These are phyloP conservation scores for Hirtodrosophila duncani DNA, from an alignment of 2,888 invertebrate genomes.

Conservation along the genomic window DNA sequence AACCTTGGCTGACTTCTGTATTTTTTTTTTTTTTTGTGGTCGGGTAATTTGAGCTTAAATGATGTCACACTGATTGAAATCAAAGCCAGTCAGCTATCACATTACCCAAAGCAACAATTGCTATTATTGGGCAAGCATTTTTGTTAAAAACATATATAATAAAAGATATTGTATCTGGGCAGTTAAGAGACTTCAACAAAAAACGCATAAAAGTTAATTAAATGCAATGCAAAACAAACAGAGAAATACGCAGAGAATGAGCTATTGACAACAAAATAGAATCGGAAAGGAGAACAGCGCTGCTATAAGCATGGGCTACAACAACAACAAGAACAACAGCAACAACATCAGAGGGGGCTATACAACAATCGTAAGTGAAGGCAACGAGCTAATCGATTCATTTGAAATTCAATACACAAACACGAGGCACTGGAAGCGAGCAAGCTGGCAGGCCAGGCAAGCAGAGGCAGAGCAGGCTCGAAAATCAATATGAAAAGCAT, in stretches of 20 bases:
- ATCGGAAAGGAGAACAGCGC: slow-evolving; percentile 32
- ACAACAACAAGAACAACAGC: slow-evolving; percentile 34
- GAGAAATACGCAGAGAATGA: neutral
- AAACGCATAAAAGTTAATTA: slow-evolving; percentile 72
- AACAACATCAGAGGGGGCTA: slow-evolving; percentile 23
- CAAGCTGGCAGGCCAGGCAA: slow-evolving; percentile 5
- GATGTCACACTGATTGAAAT: slow-evolving; percentile 55
- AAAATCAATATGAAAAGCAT: slow-evolving; percentile 72
- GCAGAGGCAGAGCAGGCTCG: slow-evolving; percentile 24
- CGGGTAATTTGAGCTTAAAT: slow-evolving; percentile 35
- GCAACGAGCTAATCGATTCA: slow-evolving; percentile 69
- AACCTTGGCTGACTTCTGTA: no score
- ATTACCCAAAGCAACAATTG: slow-evolving; percentile 38
- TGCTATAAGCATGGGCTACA: slow-evolving; percentile 30
- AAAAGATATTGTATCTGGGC: slow-evolving; percentile 48
- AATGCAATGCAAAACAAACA: slow-evolving; percentile 67
- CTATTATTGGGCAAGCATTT: no score
- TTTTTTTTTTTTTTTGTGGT: no score
- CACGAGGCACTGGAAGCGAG: slow-evolving; percentile 35
- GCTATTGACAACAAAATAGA: slow-evolving; percentile 31
- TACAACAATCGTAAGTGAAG: no score
- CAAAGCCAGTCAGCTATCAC: slow-evolving; percentile 35
- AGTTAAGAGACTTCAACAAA: slow-evolving; percentile 38
- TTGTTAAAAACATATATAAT: no score
- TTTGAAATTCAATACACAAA: slow-evolving; percentile 74